Conservation (phyloP, 2,113 vertebrate genomes). For the Hydrolagus affinis region DNA sequence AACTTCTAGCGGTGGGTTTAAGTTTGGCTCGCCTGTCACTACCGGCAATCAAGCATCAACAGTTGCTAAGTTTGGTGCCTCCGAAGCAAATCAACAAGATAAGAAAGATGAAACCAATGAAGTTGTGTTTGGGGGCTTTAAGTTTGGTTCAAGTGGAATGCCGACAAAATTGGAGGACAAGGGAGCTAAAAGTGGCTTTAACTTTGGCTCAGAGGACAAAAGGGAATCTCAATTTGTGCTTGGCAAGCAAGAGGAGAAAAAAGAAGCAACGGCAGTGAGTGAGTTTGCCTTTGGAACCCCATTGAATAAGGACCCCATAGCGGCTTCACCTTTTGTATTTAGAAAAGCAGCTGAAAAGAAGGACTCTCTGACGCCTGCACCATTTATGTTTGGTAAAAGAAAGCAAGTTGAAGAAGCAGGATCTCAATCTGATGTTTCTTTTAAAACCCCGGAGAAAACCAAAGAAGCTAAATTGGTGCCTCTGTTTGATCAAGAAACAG, state of each 20-base stretch:
- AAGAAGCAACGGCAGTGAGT: constrained; percentile 46
- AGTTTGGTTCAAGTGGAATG: constrained; percentile 55
- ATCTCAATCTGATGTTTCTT: constrained; percentile 58
- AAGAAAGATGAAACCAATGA: constrained; percentile 51
- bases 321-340: constrained; percentile 58
- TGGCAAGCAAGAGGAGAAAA: constrained; percentile 57
- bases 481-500: constrained; percentile 39
- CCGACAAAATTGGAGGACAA: constrained; percentile 57
- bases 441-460: constrained; percentile 65
- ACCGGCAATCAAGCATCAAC: constrained; percentile 44
- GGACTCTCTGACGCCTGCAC: constrained; percentile 48
- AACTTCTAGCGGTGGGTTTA: constrained; percentile 55
- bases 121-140: constrained; percentile 53
- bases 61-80: constrained; percentile 56
- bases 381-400: constrained; percentile 58
- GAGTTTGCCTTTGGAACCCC: constrained; percentile 42
- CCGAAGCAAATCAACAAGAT: constrained; percentile 54
- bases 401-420: constrained; percentile 67
- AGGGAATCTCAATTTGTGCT: constrained; percentile 54
- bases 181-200: constrained; percentile 45
- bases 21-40: constrained; percentile 57
- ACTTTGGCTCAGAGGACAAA: constrained; percentile 56
- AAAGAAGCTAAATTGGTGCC: constrained; percentile 55
- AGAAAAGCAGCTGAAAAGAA: constrained; percentile 78
- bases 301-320: constrained; percentile 43